Base-by-base conservation (phyloP, 2,888 invertebrate genomes). In the Noctua janthe region DNA sequence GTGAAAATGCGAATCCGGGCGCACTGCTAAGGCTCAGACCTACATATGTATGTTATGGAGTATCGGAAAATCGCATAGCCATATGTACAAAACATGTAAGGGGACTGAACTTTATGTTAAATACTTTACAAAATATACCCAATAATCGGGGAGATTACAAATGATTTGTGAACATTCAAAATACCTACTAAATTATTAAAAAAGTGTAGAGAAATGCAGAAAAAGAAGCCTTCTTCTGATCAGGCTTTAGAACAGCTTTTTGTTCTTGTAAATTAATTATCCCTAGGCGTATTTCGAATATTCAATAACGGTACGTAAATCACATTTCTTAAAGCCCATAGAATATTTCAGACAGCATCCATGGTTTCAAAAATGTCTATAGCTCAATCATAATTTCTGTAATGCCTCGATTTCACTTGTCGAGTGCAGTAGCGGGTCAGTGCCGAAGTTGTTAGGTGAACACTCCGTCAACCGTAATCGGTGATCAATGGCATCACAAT, bases 31-130 rank as follows among this genome's bases (percentile, higher is more conserved):
- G 35, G 10, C 20, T 1, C 10, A 66, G 35, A 15, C 1, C 47
- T 17, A 39, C 39, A 39, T 39, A 39, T 39, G 39, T 3, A 66
- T 39, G 11, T 39, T 23, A 76, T 23, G 8, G 10, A 47, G 35
- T 47, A 47, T 47, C 29, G 13, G 20, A 76, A 43, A 43, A 51
- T 54, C 54, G 0, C 20, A 54, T 47, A 47, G 11, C 15, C 35
- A 62, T 20, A 69, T 13, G 43, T 83, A 69, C 23, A 76, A 59
- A 62, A 29, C 0, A 43, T 20, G n/a, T 47, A 62, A 56, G 47
- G 39, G 23, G 17, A 62, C 51, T n/a, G 35, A 69, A 23, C 10
- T 35, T 47, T 59, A 47, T 23, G 39, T 23, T 29, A 11, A 54
- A 39, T 23, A 15, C 15, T 47, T 67, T 64, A 62, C 15, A 49